A percentile compares a stretch with the other conserved stretches of the same genome.
Conservation (phyloP, 1,140 invertebrate genomes). For the Brevipalpus yothersi region DNA sequence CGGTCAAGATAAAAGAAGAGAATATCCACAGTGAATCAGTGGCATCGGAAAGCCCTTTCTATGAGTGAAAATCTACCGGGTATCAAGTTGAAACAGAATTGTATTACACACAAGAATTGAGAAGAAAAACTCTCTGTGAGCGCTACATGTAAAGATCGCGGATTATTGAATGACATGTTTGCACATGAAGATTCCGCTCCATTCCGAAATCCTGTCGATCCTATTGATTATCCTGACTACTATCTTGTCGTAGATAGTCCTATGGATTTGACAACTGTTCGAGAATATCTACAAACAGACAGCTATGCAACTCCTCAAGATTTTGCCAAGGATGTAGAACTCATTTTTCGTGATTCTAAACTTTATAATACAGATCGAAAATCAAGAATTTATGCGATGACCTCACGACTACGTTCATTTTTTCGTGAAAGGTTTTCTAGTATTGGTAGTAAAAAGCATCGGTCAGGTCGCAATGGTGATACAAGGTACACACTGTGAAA, state of each 20-base stretch:
- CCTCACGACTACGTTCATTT: conserved; percentile 51
- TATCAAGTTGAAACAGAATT: not conserved
- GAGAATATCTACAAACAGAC: conserved; percentile 44
- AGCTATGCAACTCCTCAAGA: conserved; percentile 47
- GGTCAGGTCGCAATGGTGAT: not conserved
- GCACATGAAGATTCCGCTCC: conserved; percentile 51
- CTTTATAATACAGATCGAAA: conserved; percentile 69
- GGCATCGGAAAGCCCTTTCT: conserved; percentile 47
- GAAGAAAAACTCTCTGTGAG: not conserved
- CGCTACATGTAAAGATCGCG: conserved; percentile 14
- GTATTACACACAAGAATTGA: not conserved
- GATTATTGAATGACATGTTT: conserved; percentile 39
- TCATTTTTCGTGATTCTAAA: conserved; percentile 72
- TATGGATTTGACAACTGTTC: conserved; percentile 48
- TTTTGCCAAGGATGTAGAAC: conserved; percentile 59
- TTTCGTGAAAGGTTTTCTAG: not conserved
- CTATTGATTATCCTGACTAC: conserved; percentile 28
- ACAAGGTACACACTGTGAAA: not conserved
- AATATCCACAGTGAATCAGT: conserved; percentile 78
- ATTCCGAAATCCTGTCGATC: conserved; percentile 36
- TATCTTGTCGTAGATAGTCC: conserved; percentile 26
- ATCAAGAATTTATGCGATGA: conserved; percentile 68
- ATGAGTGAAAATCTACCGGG: conserved; percentile 27
- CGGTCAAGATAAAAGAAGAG: conserved; percentile 45
- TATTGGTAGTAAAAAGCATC: not conserved